phyloP scores from a whole-genome alignment of 1,140 invertebrate genomes.

The Nebria ingens region DNA sequence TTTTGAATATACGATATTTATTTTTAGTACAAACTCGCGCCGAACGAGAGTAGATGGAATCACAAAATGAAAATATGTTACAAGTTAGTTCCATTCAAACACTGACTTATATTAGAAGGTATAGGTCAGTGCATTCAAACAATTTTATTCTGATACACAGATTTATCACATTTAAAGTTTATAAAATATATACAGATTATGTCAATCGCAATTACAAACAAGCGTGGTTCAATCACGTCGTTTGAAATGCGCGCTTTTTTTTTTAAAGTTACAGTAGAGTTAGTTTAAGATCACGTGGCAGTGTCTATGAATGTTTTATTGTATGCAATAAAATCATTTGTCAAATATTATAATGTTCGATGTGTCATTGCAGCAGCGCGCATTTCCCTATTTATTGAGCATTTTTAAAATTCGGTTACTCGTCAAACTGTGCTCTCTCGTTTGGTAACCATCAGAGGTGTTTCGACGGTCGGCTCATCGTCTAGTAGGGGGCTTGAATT shows the following conservation, averaged over 20 bases:
- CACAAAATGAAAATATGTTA: too few relatives aligned
- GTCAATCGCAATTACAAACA: too few relatives aligned
- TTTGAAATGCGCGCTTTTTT: too few relatives aligned
- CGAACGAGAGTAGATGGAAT: too few relatives aligned
- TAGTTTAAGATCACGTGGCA: too few relatives aligned
- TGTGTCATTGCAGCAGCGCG: too few relatives aligned
- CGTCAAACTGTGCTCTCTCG: constrained; percentile 46
- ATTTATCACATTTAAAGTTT: background rate
- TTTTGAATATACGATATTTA: background rate
- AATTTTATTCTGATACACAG: too few relatives aligned
- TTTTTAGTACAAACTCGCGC: background rate
- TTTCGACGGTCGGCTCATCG: constrained; percentile 40
- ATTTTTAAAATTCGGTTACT: constrained; percentile 27
- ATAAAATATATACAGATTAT: background rate
- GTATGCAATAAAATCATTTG: too few relatives aligned
- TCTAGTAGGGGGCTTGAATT: constrained; percentile 22
- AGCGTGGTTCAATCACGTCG: background rate
- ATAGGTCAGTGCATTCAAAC: too few relatives aligned
- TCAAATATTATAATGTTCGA: too few relatives aligned
- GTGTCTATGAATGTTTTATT: background rate
- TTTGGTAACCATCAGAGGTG: constrained; percentile 42
- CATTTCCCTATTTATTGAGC: too few relatives aligned
- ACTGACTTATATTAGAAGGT: background rate
- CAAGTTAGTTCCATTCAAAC: background rate
- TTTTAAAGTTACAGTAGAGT: too few relatives aligned